Evolutionary conservation across 1,140 invertebrate genomes (phyloP), one percentile per base, ranked within the genome.

Genomic region (Cryptotermes secundus): DNA sequence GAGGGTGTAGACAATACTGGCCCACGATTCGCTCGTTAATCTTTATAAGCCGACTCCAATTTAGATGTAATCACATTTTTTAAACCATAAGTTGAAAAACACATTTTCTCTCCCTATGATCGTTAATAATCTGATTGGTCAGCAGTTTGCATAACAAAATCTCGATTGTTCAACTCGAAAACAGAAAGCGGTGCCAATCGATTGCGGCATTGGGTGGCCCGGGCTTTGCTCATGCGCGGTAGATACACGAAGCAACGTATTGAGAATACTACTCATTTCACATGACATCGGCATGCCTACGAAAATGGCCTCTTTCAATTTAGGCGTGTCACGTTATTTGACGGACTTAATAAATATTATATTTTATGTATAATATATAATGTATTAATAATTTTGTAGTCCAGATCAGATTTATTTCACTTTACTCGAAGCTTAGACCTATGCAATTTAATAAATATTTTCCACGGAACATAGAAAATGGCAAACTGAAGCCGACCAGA

Each of bases 121-220:
- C 26, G 31, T 72, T 0, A 31, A 9, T 72, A 72, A 72, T 31
- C 26, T 72, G 2, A 72, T 72, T 72, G 26, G 59, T 72, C 59
- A n/a, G 26, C 59, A 31, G 26, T 31, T 72, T 72, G 26, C 6
- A 6, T 72, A n/a, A 49, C 19, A 49, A 65, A 31, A n/a, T 72
- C 59, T 72, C 59, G 59, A 72, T 72, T 72, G 59, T 72, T 72
- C 53, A 72, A 72, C 59, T 72, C 59, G 59, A 72, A 72, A 72
- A 72, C 59, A 72, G 59, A 72, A 72, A 72, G 59, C 26, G 4
- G 26, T 72, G 59, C 26, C 59, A n/a, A 72, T 72, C 59, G 59
- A 72, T 72, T 72, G 59, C 26, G 59, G 59, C 59, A 72, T n/a
- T 72, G 59, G 59, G 59, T 72, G 59, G 59, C 59, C 59, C 59